Conservation (phyloP, 2,797 vertebrate genomes). For the Phylloscopus collybita region DNA sequence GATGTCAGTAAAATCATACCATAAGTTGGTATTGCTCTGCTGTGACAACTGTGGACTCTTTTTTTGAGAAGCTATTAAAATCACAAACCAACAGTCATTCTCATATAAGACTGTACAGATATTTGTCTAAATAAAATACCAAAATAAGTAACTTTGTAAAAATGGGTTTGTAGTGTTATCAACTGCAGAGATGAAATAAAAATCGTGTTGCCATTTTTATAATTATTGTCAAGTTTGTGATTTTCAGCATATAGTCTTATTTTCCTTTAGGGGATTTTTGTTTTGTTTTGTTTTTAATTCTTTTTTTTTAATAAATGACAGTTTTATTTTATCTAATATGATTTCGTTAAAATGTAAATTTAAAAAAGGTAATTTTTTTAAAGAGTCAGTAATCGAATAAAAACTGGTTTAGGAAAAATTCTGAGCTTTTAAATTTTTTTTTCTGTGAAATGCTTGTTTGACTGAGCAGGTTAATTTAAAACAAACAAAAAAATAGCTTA, state of each 20-base stretch:
- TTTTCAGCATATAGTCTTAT: background rate
- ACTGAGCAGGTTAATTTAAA: background rate
- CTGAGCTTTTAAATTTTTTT: background rate
- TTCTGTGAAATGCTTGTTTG: background rate
- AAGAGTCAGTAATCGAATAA: background rate
- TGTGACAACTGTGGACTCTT: constrained; percentile 35
- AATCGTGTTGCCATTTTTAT: background rate
- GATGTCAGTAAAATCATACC: constrained; percentile 62
- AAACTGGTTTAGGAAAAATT: background rate
- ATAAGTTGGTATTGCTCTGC: constrained; percentile 50
- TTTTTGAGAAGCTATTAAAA: constrained; percentile 48
- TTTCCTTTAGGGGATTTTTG: background rate
- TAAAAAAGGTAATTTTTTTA: background rate
- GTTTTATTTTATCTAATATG: background rate
- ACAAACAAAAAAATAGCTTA: background rate
- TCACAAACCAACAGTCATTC: constrained; percentile 11
- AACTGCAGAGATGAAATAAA: background rate
- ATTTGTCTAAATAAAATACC: constrained; percentile 7
- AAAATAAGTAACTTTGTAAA: background rate
- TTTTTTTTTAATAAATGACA: background rate
- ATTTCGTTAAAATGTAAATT: background rate
- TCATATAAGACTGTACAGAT: background rate
- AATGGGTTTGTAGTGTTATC: background rate
- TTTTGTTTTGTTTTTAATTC: constrained; percentile 1
- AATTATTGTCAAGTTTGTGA: background rate